Evolutionary conservation across 2,888 invertebrate genomes (phyloP), one percentile per base, ranked within the genome.

Genomic region (Achlya flavicornis): DNA sequence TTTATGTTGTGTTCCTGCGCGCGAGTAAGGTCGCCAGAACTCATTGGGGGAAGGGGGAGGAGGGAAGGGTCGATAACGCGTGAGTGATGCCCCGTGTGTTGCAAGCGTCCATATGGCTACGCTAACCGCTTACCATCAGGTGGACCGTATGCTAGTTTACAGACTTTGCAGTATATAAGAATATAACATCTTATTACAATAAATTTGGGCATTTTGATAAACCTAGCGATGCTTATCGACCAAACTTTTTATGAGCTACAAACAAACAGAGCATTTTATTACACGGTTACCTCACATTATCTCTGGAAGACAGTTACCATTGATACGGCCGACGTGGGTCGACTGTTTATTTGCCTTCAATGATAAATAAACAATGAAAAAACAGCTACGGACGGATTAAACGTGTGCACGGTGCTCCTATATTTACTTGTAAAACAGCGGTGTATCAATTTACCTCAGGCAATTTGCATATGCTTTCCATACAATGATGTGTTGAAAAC

Each of bases 381-480:
- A 53, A 19, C 53, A 53, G 53, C 53, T 19, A 19, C 53, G 53
- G 48, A 46, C n/a, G 46, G 46, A n/a, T 19, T 53, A 2, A 53
- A 53, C 53, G 19, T 53, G 53, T 53, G 16, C 53, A 19, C 10
- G 53, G 14, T 19, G 16, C 53, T 53, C 19, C 53, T 46, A 53
- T 53, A 53, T 53, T 53, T 19, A 19, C 53, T 53, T 16, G 19
- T 19, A 19, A 53, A 53, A 53, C 53, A 53, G 16, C 16, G 53
- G n/a, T 62, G 19, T 26, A 57, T 41, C 16, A 62, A 57, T 26
- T 57, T 62, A 62, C 35, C 14, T 14, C 11, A 46, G 46, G 46
- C 14, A 43, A 43, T 43, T 46, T n/a, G n/a, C 46, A 43, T n/a
- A 46, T 46, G n/a, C 6, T 46, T 46, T 7, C 6, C 7, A n/a